A percentile compares a stretch with the other conserved stretches of the same genome.
Evolutionary conservation across 2,797 vertebrate species (phyloP).

Genomic region (Gymnopithys bicolor): DNA sequence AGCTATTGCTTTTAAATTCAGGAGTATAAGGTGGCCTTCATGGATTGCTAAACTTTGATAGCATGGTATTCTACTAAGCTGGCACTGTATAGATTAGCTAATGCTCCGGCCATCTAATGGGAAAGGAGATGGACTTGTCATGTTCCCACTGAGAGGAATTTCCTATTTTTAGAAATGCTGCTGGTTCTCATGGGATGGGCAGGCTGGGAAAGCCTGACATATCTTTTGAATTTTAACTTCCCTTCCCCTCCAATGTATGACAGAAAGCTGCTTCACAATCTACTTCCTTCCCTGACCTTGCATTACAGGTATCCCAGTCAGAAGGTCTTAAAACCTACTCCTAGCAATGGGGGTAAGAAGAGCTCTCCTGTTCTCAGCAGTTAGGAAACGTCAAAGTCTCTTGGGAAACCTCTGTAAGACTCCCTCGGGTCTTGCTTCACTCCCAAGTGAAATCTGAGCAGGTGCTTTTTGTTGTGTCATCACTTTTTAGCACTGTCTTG

Average conservation of each 20-base stretch:
- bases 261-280: neutral
- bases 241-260: neutral
- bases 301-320: neutral
- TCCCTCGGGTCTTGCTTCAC: neutral
- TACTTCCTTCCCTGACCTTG: neutral
- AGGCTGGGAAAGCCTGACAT: constrained; percentile 4
- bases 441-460: constrained; percentile 3
- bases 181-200: constrained; percentile 18
- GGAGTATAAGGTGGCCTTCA: neutral
- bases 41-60: neutral
- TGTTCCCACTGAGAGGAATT: constrained; percentile 23
- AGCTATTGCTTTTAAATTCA: neutral
- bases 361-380: neutral
- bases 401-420: neutral
- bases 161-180: constrained; percentile 49
- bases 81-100: neutral
- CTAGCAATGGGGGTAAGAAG: neutral
- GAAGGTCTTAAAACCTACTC: neutral
- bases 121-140: neutral
- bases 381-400: neutral
- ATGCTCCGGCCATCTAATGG: neutral
- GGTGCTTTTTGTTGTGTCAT: neutral
- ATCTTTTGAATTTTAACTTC: neutral
- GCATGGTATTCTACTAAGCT: neutral
- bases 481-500: neutral